phyloP scores from a whole-genome alignment of 2,113 vertebrate genomes.

The Xyrauchen texanus region DNA sequence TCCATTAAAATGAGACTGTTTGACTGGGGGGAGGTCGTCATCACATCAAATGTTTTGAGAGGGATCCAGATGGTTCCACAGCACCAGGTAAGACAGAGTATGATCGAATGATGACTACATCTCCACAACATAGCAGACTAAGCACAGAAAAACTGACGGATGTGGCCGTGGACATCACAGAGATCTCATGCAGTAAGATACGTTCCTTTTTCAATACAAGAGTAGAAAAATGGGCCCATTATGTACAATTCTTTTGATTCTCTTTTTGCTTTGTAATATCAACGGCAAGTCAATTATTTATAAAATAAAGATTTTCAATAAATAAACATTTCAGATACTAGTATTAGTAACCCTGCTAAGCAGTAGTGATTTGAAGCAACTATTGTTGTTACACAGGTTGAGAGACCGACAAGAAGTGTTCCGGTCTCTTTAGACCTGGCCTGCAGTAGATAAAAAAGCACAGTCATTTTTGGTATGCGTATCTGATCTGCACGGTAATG shows the following conservation, averaged over 20 bases:
- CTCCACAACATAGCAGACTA: conserved; percentile 34
- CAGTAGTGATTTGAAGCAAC: conserved; percentile 38
- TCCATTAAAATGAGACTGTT: background rate
- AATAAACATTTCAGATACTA: conserved; percentile 21
- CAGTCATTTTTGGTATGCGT: conserved; percentile 31
- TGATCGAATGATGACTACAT: conserved; percentile 29
- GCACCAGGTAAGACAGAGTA: conserved; percentile 30
- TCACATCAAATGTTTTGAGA: conserved; percentile 42
- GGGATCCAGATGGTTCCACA: conserved; percentile 35
- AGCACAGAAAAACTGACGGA: conserved; percentile 24
- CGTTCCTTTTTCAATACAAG: background rate
- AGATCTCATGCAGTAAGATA: conserved; percentile 45
- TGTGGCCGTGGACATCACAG: conserved; percentile 3
- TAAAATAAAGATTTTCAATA: conserved; percentile 1
- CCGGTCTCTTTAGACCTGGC: conserved; percentile 14
- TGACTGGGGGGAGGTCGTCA: conserved; percentile 2
- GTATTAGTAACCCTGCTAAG: conserved; percentile 45
- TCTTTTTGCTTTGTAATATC: conserved; percentile 27
- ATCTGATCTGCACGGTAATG: too few species aligned
- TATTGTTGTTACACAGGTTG: background rate
- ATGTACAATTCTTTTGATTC: conserved; percentile 36
- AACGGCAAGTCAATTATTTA: conserved; percentile 22
- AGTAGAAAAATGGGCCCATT: conserved; percentile 34
- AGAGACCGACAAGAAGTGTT: background rate
- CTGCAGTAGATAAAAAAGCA: conserved; percentile 10